Percentiles rank a stretch among this genome's conserved stretches.
These are phyloP conservation scores for Coelopa frigida DNA, from an alignment of 1,140 invertebrate species.

Conservation along the genomic window DNA sequence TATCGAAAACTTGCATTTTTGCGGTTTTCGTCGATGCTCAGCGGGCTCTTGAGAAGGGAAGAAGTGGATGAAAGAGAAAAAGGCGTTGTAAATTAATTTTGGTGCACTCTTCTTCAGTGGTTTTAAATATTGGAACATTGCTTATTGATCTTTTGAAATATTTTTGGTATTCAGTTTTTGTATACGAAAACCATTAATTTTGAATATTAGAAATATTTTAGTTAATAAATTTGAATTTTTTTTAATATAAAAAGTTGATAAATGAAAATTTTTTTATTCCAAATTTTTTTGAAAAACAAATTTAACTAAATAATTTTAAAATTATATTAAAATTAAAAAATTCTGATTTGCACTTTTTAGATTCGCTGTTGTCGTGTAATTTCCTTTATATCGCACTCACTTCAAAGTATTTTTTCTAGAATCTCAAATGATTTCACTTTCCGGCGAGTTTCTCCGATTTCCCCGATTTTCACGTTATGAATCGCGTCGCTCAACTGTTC, in stretches of 20 bases:
- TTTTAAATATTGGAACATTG: not conserved
- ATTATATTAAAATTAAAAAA: no score
- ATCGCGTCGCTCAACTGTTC: conserved; percentile 14
- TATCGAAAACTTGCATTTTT: conserved; percentile 41
- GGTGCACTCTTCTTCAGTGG: no score
- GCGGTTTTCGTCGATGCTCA: not conserved
- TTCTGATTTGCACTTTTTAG: no score
- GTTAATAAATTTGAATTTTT: not conserved
- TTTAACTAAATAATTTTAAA: no score
- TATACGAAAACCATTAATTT: not conserved
- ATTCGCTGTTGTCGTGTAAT: no score
- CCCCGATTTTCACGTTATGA: conserved; percentile 15
- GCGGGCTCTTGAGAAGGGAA: not conserved
- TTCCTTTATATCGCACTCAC: no score
- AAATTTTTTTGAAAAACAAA: no score
- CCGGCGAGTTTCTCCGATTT: no score
- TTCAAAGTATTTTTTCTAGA: no score
- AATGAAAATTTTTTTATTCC: not conserved
- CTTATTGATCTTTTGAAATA: conserved; percentile 3
- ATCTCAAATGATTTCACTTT: no score
- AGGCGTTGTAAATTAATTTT: no score
- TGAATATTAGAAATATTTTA: not conserved
- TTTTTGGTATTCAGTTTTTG: not conserved
- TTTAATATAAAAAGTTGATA: not conserved
- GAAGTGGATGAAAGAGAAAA: no score